Conservation (phyloP, 2,888 invertebrate genomes). For the Perizoma affinitatum region DNA sequence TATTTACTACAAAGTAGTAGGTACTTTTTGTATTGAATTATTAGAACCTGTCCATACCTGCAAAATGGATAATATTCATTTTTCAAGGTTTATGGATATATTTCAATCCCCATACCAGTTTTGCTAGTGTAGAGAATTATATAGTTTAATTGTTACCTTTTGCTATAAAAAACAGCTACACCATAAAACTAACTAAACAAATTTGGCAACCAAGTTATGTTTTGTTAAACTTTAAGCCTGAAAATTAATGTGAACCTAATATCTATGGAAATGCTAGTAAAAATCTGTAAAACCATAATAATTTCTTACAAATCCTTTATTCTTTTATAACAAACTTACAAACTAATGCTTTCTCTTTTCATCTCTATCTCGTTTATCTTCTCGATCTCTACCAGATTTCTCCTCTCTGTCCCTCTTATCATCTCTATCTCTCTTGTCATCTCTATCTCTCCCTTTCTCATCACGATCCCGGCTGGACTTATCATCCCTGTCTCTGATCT, state of each 20-base stretch:
- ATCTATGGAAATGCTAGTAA: neutral
- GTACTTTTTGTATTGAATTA: neutral
- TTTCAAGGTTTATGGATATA: no score
- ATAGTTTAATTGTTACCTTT: no score
- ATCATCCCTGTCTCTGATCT: slow-evolving; percentile 74
- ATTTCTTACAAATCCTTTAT: slow-evolving; percentile 10
- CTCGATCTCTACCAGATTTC: slow-evolving; percentile 24
- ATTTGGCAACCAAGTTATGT: no score
- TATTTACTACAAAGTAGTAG: no score
- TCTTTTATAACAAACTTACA: neutral
- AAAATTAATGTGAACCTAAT: no score
- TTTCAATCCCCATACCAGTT: no score
- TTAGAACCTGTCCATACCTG: no score
- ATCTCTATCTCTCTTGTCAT: slow-evolving; percentile 27
- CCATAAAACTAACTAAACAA: no score
- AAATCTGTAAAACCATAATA: neutral
- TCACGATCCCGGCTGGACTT: slow-evolving; percentile 24
- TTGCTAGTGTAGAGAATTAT: no score
- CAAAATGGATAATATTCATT: no score
- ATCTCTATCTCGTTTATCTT: slow-evolving; percentile 27
- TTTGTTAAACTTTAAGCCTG: no score
- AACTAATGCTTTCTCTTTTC: slow-evolving; percentile 37
- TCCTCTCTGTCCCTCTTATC: slow-evolving; percentile 27
- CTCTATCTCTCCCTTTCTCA: slow-evolving; percentile 25
- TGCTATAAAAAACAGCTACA: no score